phyloP scores from a whole-genome alignment of 1,140 invertebrate species.

The Bicyclus anynana region DNA sequence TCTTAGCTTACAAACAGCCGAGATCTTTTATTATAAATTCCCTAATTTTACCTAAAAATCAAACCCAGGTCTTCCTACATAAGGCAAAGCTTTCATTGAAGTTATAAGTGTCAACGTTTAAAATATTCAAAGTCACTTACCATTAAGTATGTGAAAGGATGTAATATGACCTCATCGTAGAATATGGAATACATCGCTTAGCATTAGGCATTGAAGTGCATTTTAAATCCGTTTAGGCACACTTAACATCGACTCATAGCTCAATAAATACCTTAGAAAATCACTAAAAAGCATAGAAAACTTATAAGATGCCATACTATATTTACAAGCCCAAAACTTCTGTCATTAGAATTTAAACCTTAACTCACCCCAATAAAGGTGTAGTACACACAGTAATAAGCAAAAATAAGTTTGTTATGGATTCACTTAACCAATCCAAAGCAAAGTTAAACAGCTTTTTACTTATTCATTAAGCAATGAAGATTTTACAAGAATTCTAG shows the following conservation, averaged over 20 bases:
- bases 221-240: not conserved
- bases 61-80: too few relatives aligned
- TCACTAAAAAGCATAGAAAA: constrained; percentile 21
- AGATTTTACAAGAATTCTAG: constrained; percentile 19
- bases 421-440: constrained; percentile 26
- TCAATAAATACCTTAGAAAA: constrained; percentile 29
- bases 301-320: constrained; percentile 6
- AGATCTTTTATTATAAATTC: too few relatives aligned
- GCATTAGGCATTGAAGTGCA: too few relatives aligned
- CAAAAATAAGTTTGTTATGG: constrained; percentile 3
- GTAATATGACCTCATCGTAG: too few relatives aligned
- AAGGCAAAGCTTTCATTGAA: too few relatives aligned
- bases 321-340: not conserved
- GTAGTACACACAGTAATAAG: not conserved
- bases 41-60: too few relatives aligned
- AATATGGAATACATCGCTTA: too few relatives aligned
- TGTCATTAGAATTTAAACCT: constrained; percentile 10
- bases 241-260: constrained; percentile 20
- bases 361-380: constrained; percentile 6
- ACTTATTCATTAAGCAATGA: constrained; percentile 41
- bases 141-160: too few relatives aligned
- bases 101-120: too few relatives aligned
- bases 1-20: too few relatives aligned
- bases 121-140: too few relatives aligned
- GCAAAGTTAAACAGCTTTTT: constrained; percentile 30